Base-by-base conservation (phyloP, 2,888 invertebrate species). In the Pollenia amentaria region DNA sequence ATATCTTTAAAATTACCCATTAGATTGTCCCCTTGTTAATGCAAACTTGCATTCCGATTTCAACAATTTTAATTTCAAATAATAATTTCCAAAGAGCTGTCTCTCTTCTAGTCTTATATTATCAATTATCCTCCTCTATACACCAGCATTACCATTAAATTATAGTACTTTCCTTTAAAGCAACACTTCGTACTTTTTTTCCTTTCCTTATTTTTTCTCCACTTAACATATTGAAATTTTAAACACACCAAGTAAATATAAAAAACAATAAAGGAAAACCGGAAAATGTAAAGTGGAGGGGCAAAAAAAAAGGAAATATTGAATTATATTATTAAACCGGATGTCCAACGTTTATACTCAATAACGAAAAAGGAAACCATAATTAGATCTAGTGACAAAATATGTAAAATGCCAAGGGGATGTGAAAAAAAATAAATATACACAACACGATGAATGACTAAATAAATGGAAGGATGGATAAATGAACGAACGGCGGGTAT, bases 301-400 rank as follows among this genome's bases (percentile, higher is more conserved):
- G 46, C 3, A 8, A 11, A 29, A 62, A 21, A 65, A 29, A 79
- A 60, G 62, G 76, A 84, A 76, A 65, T 76, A 87, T 72, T 76
- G 79, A 79, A 86, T 87, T 84, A 80, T 84, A 87, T 72, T 79
- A 84, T 84, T 80, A 83, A 87, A 84, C 79, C 87, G 84, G 87
- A 87, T 80, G 76, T 80, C 64, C 79, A 84, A 84, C 84, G 64
- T 87, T 72, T 80, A 80, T 67, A 40, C 84, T 83, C 83, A 80
- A 76, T 80, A 65, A 80, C 72, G 80, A 76, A 87, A 87, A 76
- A 72, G 87, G 83, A 87, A 87, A 87, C 84, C 87, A 77, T 87
- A 87, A 84, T 87, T 87, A 80, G 87, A 87, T 87, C 69, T 62
- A 65, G 72, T 87, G 84, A 84, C 84, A 87, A 84, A 87, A 84